A percentile compares a stretch with the other conserved stretches of the same genome.
Evolutionary conservation across 2,888 invertebrate genomes (phyloP).

Genomic region (Ectemnius lituratus): DNA sequence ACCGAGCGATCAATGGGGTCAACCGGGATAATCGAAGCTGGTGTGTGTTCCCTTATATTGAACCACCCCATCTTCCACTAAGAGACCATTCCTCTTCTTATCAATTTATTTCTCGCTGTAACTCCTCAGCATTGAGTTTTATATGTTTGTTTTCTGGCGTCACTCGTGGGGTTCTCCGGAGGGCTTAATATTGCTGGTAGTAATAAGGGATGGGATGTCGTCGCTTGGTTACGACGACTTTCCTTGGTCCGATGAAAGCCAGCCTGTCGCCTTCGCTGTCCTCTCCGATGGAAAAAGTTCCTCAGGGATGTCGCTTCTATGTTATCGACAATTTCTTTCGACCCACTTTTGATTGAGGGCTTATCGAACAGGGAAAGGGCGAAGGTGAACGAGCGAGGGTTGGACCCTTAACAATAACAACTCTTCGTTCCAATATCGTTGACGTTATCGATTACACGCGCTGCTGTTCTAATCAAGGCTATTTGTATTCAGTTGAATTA

Average conservation of each 20-base stretch:
- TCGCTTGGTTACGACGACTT: neutral
- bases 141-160: neutral
- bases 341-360: constrained; percentile 35
- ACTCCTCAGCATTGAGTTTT: neutral
- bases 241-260: neutral
- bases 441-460: constrained; percentile 10
- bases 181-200: constrained; percentile 1
- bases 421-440: constrained; percentile 36
- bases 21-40: neutral
- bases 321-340: constrained; percentile 23
- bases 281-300: constrained; percentile 14
- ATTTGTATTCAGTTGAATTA: too few species aligned
- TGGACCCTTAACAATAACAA: constrained; percentile 40
- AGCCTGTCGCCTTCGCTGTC: neutral
- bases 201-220: neutral
- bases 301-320: constrained; percentile 25
- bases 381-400: constrained; percentile 38
- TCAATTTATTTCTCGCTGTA: neutral
- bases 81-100: neutral
- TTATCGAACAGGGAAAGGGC: constrained; percentile 11
- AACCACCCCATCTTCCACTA: too few species aligned
- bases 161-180: neutral
- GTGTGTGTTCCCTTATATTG: too few species aligned
- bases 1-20: neutral
- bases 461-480: too few species aligned